A percentile compares a stretch with the other conserved stretches of the same genome.
These are phyloP conservation scores for Neolamprologus devosi DNA, from an alignment of 2,113 vertebrate genomes.

Conservation along the genomic window DNA sequence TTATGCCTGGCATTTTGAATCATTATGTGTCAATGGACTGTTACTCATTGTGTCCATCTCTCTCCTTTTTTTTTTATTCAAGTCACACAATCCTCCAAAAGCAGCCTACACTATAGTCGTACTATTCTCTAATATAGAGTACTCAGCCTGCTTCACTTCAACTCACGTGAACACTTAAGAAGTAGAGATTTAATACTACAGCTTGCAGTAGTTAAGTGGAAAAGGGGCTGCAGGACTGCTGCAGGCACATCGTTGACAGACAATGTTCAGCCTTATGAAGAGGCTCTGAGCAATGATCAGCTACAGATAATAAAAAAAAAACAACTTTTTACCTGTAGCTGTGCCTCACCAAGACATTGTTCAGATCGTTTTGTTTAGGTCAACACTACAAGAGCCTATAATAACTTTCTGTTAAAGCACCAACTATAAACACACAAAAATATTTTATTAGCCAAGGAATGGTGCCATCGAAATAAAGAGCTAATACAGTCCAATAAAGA, in stretches of 20 bases:
- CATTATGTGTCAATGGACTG: neutral
- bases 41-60: neutral
- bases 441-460: neutral
- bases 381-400: neutral
- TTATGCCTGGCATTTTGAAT: neutral
- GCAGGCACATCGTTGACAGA: neutral
- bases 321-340: neutral
- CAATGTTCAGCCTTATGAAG: neutral
- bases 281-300: neutral
- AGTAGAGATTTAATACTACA: neutral
- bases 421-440: neutral
- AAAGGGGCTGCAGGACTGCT: neutral
- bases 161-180: neutral
- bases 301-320: neutral
- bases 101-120: neutral
- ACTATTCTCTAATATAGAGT: neutral
- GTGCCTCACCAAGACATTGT: neutral
- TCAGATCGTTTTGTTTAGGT: neutral
- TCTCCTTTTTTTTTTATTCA: neutral
- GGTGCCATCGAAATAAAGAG: neutral
- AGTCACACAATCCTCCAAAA: neutral
- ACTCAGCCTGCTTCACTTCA: neutral
- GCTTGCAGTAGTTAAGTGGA: no score
- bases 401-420: neutral
- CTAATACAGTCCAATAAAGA: neutral